Percentiles rank a stretch among this genome's conserved stretches.
Evolutionary conservation across 2,113 vertebrate genomes (phyloP).

Genomic region (Progne subis): DNA sequence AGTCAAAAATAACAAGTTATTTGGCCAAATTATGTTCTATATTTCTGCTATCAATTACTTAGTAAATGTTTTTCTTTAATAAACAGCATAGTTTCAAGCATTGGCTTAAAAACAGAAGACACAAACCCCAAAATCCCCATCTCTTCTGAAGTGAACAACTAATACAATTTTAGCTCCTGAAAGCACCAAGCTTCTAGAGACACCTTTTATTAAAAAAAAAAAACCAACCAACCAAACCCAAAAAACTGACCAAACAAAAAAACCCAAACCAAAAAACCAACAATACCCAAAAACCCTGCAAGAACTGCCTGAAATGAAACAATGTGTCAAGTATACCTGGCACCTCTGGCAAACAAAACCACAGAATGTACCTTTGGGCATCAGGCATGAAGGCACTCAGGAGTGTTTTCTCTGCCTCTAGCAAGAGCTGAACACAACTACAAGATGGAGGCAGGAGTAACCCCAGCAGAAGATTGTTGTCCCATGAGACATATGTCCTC

Average conservation of each 20-base stretch:
- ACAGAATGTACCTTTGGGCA: neutral
- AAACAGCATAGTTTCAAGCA: neutral
- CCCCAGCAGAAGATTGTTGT: neutral
- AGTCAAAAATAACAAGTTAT: neutral
- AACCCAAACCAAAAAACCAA: neutral
- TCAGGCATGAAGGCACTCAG: neutral
- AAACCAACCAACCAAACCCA: neutral
- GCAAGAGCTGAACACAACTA: neutral
- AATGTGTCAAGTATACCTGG: neutral
- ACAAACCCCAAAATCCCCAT: neutral
- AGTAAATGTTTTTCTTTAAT: neutral
- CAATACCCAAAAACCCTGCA: neutral
- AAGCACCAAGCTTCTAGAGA: neutral
- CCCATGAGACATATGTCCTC: rapidly evolving
- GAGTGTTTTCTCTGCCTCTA: neutral
- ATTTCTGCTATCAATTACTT: neutral
- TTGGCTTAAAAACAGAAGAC: neutral
- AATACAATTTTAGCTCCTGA: neutral
- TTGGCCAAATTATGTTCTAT: neutral
- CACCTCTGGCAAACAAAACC: neutral
- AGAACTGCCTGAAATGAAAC: neutral
- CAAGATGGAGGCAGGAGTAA: neutral
- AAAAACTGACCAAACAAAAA: neutral
- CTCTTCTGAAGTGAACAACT: neutral
- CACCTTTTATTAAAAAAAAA: neutral